phyloP scores from a whole-genome alignment of 2,113 vertebrate species.

The Podilymbus podiceps region DNA sequence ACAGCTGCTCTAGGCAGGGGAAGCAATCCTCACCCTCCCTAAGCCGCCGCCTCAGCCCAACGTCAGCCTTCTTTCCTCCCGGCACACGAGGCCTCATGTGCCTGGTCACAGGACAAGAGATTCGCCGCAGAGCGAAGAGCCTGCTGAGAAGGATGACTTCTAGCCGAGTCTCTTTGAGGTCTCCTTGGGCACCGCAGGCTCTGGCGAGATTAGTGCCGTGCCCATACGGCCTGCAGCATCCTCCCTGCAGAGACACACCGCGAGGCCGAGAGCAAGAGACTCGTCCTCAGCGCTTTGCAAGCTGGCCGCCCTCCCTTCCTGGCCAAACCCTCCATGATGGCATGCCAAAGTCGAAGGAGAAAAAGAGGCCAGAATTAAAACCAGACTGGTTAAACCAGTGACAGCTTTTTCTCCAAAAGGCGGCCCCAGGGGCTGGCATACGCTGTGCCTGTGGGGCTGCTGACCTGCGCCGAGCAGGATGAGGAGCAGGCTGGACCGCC shows the following conservation, averaged over 20 bases:
- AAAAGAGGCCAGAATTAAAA: not conserved
- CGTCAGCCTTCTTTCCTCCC: not conserved
- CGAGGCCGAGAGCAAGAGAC: not conserved
- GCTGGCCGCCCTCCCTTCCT: not conserved
- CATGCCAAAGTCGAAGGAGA: not conserved
- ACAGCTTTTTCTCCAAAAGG: not conserved
- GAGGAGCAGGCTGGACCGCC: not conserved
- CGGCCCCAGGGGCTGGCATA: not conserved
- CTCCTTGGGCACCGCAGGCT: not conserved
- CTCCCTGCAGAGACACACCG: not conserved
- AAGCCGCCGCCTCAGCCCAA: not conserved
- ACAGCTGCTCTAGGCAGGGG: not conserved
- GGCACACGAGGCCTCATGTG: rapidly evolving
- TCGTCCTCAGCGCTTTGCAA: not conserved
- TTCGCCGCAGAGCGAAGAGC: not conserved
- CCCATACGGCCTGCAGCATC: not conserved
- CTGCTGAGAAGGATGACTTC: not conserved
- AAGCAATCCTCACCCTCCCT: not conserved
- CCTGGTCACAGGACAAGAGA: not conserved
- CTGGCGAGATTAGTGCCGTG: not conserved
- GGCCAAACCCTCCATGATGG: not conserved
- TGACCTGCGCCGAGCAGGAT: not conserved
- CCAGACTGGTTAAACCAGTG: not conserved
- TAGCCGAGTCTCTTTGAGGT: not conserved
- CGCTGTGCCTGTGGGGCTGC: not conserved